These are phyloP conservation scores for Platalea minor DNA, from an alignment of 2,797 vertebrate genomes.

Conservation along the genomic window DNA sequence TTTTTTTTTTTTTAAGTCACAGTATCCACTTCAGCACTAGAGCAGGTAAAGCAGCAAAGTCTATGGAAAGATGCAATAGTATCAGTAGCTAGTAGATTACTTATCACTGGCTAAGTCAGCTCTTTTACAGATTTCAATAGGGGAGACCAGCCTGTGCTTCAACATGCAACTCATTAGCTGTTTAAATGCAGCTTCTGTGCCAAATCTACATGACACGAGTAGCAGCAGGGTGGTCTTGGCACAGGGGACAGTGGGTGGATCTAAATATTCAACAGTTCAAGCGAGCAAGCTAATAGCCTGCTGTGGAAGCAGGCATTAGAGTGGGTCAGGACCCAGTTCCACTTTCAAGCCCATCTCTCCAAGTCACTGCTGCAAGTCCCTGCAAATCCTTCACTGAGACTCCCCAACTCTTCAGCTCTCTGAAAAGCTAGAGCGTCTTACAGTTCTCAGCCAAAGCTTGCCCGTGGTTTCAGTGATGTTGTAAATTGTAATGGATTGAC, in stretches of 20 bases:
- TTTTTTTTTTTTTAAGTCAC: neutral
- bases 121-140: conserved; percentile 20
- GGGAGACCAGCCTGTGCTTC: conserved; percentile 6
- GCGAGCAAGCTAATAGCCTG: conserved; percentile 17
- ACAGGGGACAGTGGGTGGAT: conserved; percentile 46
- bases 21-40: neutral
- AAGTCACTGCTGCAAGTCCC: neutral
- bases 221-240: conserved; percentile 62
- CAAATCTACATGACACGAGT: conserved; percentile 48
- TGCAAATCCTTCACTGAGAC: neutral
- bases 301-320: neutral
- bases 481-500: neutral
- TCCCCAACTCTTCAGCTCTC: neutral
- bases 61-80: neutral
- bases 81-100: neutral
- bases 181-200: conserved; percentile 52
- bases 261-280: conserved; percentile 54
- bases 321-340: neutral
- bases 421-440: neutral
- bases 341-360: neutral
- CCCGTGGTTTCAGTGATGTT: neutral
- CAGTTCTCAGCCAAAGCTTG: neutral
- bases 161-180: conserved; percentile 51
- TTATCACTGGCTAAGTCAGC: neutral
- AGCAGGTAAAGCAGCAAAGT: neutral